Percentiles rank a stretch among this genome's conserved stretches.
These are phyloP conservation scores for Trachelus iudaicus DNA, from an alignment of 2,888 invertebrate genomes.

Conservation along the genomic window DNA sequence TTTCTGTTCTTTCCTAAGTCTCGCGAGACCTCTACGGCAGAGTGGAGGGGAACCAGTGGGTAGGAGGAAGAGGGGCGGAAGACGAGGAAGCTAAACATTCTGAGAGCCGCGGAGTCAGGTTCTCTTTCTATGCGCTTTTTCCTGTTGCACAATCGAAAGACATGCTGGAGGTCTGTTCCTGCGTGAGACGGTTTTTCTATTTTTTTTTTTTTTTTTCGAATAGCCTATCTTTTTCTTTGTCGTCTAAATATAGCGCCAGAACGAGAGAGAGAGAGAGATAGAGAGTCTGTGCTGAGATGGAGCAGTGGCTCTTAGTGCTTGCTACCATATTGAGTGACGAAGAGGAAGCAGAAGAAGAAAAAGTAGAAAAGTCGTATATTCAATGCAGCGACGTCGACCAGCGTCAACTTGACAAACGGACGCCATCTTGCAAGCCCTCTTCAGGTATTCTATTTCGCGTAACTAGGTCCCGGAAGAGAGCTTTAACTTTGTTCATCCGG, in stretches of 20 bases:
- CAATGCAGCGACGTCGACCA: background rate
- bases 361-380: too few species aligned
- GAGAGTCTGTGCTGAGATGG: too few species aligned
- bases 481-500: background rate
- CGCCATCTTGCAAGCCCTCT: background rate
- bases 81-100: background rate
- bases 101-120: too few species aligned
- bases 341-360: too few species aligned
- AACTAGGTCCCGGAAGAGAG: background rate
- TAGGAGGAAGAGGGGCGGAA: background rate
- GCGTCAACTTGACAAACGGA: background rate
- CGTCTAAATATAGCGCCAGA: background rate
- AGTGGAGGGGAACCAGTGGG: too few species aligned
- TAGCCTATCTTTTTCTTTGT: background rate
- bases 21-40: conserved; percentile 6
- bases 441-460: background rate
- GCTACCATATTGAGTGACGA: too few species aligned
- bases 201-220: background rate
- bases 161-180: background rate
- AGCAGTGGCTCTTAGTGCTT: too few species aligned
- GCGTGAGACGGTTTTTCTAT: background rate
- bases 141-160: conserved; percentile 1
- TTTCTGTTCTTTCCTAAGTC: conserved; percentile 39
- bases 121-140: background rate
- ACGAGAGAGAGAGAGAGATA: too few species aligned